Evolutionary conservation across 92 coral and sea anemone species (phyloP), one percentile per base, ranked within the genome.

Genomic region (Parazoanthus swiftii): DNA sequence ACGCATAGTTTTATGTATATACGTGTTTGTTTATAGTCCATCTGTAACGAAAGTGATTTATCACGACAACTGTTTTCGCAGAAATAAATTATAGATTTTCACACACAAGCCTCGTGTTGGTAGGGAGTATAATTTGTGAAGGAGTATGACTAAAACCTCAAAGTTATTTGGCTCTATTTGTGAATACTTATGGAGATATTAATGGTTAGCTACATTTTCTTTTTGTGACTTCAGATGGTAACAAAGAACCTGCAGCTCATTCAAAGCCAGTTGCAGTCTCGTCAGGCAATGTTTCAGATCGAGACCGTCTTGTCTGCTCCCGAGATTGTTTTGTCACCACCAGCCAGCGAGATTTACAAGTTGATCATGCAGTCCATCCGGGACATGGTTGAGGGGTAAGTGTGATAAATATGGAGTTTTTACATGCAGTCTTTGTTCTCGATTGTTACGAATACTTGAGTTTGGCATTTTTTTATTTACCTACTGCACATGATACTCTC

Each of bases 321-420:
- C 23, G 99, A 96, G 93, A 96, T 96, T 46, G 98, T 95, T 42
- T 89, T 96, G 39, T 93, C 98, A 4, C 99, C 99, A 33, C 95
- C 95, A 21, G 98, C 99, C 48, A 93, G 91, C 79, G 99, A 96
- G 90, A 93, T 96, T 58, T 96, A 95, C 91, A 96, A 96, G 77
- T 89, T 96, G 77, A 92, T 94, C 74, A 91, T 96, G 98, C 99
- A 96, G 90, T 93, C 94, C 36, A 91, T 96, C 37, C 79, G 99
- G 20, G 99, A 96, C 89, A 95, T 95, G 96, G 99, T 96, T 37
- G 99, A 96, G 81, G 98, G 99, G 99, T 96, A 89, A 90, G 98
- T 71, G 58, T 29, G n/a, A 54, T 39, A 13, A 1, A 5, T 43
- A 72, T 13, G 37, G 37, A 72, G 76, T 6, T n/a, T 26, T 9